These are phyloP conservation scores for Noctua fimbriata DNA, from an alignment of 2,888 invertebrate genomes.

Conservation along the genomic window DNA sequence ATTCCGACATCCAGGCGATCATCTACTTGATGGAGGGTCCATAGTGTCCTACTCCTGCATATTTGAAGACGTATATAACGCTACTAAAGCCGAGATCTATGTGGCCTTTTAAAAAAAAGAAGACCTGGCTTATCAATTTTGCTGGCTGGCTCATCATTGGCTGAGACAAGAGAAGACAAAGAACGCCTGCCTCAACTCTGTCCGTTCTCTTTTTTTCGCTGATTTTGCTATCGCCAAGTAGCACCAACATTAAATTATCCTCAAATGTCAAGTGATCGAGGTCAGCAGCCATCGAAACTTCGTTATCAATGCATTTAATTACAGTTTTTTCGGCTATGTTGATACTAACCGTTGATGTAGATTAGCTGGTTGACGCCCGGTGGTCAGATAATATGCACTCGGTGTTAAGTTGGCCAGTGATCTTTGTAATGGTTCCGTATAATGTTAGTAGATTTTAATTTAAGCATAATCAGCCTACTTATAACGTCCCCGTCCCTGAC, in stretches of 20 bases:
- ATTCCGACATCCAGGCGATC: background rate
- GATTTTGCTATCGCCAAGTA: slow-evolving; percentile 23
- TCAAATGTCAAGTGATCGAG: slow-evolving; percentile 11
- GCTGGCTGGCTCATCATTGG: background rate
- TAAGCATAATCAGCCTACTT: too few species aligned
- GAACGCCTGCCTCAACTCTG: background rate
- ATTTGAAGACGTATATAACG: background rate
- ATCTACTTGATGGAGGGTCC: background rate
- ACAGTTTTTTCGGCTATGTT: slow-evolving; percentile 35
- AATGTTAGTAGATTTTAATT: background rate
- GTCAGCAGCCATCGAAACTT: slow-evolving; percentile 4
- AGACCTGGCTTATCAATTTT: background rate
- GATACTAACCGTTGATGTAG: slow-evolving; percentile 29
- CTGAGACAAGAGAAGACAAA: background rate
- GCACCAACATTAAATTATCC: background rate
- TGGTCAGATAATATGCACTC: slow-evolving; percentile 17
- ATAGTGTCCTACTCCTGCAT: background rate
- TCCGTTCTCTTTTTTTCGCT: too few species aligned
- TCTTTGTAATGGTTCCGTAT: slow-evolving; percentile 29
- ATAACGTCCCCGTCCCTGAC: too few species aligned
- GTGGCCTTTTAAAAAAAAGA: background rate
- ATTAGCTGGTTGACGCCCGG: slow-evolving; percentile 32
- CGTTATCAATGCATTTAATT: slow-evolving; percentile 47
- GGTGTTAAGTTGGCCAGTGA: background rate
- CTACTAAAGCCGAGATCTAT: background rate